These are phyloP conservation scores for Enteromius paludinosus DNA, from an alignment of 2,797 vertebrate species.

Conservation along the genomic window DNA sequence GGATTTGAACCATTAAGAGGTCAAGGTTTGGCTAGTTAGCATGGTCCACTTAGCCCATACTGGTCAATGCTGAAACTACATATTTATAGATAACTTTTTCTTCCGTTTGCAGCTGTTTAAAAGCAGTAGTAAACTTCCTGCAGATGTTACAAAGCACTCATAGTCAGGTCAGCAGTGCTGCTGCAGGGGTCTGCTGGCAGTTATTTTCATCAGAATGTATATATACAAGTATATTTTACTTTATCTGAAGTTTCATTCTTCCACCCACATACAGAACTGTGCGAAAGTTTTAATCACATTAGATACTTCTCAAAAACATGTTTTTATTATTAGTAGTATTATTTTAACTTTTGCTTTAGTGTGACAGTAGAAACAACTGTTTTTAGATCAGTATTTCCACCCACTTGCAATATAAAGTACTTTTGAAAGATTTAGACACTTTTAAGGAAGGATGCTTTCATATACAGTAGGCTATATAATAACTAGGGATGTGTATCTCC, in stretches of 20 bases:
- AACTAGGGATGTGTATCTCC: no score
- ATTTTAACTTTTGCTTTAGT: neutral
- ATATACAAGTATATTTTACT: neutral
- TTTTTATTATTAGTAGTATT: neutral
- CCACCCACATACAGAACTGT: neutral
- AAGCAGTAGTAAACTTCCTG: neutral
- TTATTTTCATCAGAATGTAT: neutral
- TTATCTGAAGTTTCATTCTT: neutral
- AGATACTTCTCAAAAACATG: neutral
- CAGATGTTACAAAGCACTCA: neutral
- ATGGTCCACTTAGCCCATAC: neutral
- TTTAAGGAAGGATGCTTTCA: neutral
- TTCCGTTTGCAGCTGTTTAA: neutral
- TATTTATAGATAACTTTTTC: neutral
- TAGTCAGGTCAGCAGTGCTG: neutral
- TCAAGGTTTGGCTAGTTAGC: conserved; percentile 7
- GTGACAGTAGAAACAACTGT: neutral
- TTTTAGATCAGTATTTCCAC: neutral
- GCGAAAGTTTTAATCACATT: neutral
- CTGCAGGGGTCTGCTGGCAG: neutral
- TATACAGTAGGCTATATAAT: neutral
- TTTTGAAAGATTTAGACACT: neutral
- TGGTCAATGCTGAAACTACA: neutral
- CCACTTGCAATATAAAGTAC: neutral
- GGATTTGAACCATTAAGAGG: conserved; percentile 1